phyloP scores from a whole-genome alignment of 2,113 vertebrate genomes.

The Semnornis frantzii region DNA sequence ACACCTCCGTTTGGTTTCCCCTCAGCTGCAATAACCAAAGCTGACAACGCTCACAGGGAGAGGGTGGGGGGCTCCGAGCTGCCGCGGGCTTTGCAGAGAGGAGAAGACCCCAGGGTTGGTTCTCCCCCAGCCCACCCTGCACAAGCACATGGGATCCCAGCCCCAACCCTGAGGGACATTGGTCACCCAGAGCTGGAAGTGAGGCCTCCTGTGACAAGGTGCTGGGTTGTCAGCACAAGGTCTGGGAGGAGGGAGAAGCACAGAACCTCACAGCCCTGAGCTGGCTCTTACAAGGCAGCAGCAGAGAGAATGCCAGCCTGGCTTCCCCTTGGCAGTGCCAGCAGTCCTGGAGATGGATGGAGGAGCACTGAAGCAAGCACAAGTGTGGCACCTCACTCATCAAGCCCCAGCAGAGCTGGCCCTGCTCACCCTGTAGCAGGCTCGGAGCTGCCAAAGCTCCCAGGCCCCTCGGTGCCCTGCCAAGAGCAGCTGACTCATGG shows the following conservation, averaged over 20 bases:
- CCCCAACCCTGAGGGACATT: background rate
- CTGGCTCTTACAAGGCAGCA: background rate
- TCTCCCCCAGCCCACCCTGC: background rate
- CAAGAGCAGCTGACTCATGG: background rate
- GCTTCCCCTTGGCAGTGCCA: accelerated
- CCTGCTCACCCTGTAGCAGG: accelerated
- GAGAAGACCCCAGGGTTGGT: background rate
- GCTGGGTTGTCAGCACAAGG: background rate
- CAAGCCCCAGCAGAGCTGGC: background rate
- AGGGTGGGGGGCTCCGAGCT: background rate
- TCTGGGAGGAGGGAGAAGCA: background rate
- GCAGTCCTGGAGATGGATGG: accelerated
- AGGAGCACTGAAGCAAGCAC: background rate
- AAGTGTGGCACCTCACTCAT: background rate
- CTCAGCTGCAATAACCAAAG: constrained; percentile 27
- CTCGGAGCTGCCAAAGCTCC: background rate
- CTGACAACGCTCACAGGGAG: constrained; percentile 41
- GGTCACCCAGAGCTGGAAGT: background rate
- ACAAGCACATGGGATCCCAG: background rate
- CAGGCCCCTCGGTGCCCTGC: background rate
- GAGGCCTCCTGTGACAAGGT: background rate
- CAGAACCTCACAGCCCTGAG: accelerated
- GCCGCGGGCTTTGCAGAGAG: background rate
- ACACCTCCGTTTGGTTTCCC: constrained; percentile 35
- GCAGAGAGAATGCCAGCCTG: accelerated